Evolutionary conservation across 2,888 invertebrate genomes (phyloP).

Genomic region (Eristalis arbustorum): DNA sequence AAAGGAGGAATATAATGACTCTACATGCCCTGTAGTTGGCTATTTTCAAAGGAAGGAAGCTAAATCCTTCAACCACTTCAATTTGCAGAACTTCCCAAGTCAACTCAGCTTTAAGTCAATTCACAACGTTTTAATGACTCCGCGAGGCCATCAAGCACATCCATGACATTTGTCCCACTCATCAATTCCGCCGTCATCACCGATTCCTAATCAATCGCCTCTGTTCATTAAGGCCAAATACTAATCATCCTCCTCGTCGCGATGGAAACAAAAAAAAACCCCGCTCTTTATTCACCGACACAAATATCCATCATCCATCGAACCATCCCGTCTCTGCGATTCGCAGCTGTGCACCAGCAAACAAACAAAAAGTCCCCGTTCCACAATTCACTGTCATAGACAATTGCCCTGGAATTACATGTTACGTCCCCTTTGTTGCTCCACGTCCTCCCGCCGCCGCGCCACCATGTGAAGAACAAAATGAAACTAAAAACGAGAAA

Average conservation of each 20-base stretch:
- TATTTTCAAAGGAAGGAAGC: too few species aligned
- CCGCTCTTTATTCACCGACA: conserved; percentile 32
- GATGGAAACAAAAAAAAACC: conserved; percentile 15
- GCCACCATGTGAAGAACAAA: conserved; percentile 2
- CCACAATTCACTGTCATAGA: conserved; percentile 55
- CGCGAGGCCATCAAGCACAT: background rate
- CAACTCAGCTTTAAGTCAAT: background rate
- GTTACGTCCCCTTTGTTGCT: conserved; percentile 17
- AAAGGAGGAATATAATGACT: too few species aligned
- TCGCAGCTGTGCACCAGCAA: conserved; percentile 20
- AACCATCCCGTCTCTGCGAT: background rate
- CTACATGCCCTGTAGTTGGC: too few species aligned
- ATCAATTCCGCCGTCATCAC: background rate
- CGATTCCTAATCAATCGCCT: conserved; percentile 24
- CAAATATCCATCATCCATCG: conserved; percentile 31
- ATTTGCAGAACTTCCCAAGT: background rate
- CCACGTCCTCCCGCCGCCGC: background rate
- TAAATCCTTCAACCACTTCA: too few species aligned
- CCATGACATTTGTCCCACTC: background rate
- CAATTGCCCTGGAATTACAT: conserved; percentile 59
- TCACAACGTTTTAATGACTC: background rate
- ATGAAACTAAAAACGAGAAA: background rate
- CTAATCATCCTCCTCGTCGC: conserved; percentile 41
- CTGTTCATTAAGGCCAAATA: conserved; percentile 50
- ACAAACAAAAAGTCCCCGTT: conserved; percentile 7